Percentiles rank a stretch among this genome's conserved stretches.
These are phyloP conservation scores for Drosophila simulans DNA, from an alignment of 1,140 invertebrate species.

Conservation along the genomic window DNA sequence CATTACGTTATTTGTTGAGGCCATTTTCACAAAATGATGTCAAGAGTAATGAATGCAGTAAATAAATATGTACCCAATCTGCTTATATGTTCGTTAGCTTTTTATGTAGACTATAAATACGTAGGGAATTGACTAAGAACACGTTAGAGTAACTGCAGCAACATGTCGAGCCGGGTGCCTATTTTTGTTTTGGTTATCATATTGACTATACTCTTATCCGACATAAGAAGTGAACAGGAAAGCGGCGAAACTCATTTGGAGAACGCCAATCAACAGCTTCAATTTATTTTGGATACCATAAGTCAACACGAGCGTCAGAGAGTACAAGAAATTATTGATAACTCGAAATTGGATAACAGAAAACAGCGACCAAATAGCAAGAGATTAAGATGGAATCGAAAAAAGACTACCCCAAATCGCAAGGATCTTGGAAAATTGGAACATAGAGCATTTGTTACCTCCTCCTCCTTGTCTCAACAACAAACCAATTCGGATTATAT, in stretches of 20 bases:
- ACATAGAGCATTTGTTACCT: background rate
- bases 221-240: background rate
- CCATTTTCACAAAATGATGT: conserved; percentile 31
- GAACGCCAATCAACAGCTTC: conserved; percentile 18
- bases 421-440: background rate
- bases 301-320: conserved; percentile 54
- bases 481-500: conserved; percentile 44
- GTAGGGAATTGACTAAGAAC: background rate
- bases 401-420: conserved; percentile 2
- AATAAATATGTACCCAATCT: background rate
- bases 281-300: conserved; percentile 33
- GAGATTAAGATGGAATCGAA: conserved; percentile 42
- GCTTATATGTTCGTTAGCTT: background rate
- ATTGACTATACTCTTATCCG: background rate
- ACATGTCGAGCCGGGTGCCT: conserved; percentile 15
- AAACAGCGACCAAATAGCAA: conserved; percentile 56
- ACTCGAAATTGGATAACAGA: background rate
- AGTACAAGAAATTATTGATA: background rate
- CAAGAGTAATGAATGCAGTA: conserved; percentile 30
- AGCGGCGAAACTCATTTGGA: background rate
- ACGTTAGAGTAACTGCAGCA: conserved; percentile 14
- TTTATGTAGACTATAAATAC: conserved; percentile 19
- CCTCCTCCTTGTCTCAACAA: background rate
- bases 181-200: background rate
- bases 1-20: background rate